These are phyloP conservation scores for Nomada fabriciana DNA, from an alignment of 2,888 invertebrate genomes.

Conservation along the genomic window DNA sequence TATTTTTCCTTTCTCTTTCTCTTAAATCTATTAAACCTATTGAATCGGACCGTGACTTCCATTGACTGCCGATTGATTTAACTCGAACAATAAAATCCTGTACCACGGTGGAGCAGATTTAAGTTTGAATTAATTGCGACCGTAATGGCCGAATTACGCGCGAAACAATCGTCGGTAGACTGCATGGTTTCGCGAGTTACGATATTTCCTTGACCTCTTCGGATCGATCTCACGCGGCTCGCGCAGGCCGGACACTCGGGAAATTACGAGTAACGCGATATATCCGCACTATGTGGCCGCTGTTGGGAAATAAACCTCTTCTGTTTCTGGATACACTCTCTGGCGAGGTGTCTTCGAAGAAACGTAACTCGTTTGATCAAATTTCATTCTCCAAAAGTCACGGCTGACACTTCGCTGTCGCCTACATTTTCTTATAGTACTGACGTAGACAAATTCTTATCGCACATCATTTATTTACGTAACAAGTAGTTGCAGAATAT, in stretches of 20 bases:
- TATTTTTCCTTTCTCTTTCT: too few species aligned
- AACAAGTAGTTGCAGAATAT: too few species aligned
- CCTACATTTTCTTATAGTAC: too few species aligned
- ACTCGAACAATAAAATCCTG: background rate
- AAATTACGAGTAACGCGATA: slow-evolving; percentile 67
- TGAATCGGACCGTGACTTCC: background rate
- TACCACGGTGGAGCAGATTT: background rate
- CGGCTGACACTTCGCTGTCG: too few species aligned
- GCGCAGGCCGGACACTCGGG: slow-evolving; percentile 51
- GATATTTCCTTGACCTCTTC: slow-evolving; percentile 45
- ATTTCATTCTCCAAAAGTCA: too few species aligned
- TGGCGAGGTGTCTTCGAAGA: too few species aligned
- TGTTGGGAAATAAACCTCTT: slow-evolving; percentile 42
- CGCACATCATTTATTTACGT: too few species aligned
- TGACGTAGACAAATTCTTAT: too few species aligned
- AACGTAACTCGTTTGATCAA: too few species aligned
- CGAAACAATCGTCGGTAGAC: slow-evolving; percentile 30
- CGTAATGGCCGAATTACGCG: slow-evolving; percentile 34
- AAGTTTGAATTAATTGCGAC: slow-evolving; percentile 29
- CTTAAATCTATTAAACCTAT: background rate
- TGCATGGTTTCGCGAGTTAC: background rate
- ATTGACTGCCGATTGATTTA: background rate
- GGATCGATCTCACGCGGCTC: slow-evolving; percentile 11
- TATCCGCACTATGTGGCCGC: slow-evolving; percentile 55
- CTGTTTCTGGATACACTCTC: background rate